A percentile compares a stretch with the other conserved stretches of the same genome.
phyloP scores from a whole-genome alignment of 1,140 invertebrate species.

The Chionoecetes opilio region DNA sequence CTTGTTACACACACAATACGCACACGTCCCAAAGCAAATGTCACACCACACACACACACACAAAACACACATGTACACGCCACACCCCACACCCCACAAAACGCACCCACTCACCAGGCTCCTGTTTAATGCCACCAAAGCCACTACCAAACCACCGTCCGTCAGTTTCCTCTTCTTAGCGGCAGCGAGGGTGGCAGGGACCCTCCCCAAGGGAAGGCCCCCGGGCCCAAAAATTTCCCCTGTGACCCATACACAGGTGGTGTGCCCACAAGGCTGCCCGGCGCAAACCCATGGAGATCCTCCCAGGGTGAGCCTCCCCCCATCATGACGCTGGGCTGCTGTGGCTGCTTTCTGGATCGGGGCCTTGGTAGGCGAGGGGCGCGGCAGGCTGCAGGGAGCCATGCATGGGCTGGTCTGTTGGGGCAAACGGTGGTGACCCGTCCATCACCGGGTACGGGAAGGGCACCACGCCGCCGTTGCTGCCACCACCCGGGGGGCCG shows the following conservation, averaged over 20 bases:
- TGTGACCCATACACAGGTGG: conserved; percentile 39
- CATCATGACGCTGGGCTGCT: conserved; percentile 54
- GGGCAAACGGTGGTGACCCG: conserved; percentile 27
- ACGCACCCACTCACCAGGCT: conserved; percentile 87
- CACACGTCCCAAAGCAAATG: no score
- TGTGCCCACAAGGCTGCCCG: not conserved
- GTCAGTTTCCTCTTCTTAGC: conserved; percentile 91
- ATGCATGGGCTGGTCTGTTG: not conserved
- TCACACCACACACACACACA: conserved; percentile 54
- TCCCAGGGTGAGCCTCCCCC: conserved; percentile 32
- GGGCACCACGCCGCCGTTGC: conserved; percentile 28
- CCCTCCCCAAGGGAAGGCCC: conserved; percentile 1
- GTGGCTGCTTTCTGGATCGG: not conserved
- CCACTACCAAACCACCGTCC: conserved; percentile 83
- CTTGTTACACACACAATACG: not conserved
- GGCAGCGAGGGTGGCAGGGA: conserved; percentile 36
- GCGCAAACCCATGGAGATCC: not conserved
- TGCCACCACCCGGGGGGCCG: conserved; percentile 52
- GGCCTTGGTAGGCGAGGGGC: not conserved
- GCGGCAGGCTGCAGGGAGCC: not conserved
- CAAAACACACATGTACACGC: conserved; percentile 45
- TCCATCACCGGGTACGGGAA: conserved; percentile 66
- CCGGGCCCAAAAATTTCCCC: not conserved
- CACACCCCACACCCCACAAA: conserved; percentile 4
- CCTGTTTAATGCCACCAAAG: conserved; percentile 90